phyloP scores from a whole-genome alignment of 2,888 invertebrate genomes.

The Syritta pipiens region DNA sequence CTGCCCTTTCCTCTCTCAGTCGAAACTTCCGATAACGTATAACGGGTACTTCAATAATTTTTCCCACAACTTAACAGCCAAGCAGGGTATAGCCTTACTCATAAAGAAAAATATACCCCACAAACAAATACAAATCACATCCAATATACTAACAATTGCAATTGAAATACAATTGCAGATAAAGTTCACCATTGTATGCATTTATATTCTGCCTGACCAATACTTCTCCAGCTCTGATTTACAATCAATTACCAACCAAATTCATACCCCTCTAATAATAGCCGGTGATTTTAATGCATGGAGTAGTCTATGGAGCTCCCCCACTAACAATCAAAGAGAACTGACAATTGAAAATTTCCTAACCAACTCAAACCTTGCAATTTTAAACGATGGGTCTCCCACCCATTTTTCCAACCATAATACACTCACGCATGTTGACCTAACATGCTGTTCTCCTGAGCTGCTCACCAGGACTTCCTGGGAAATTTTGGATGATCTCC shows the following conservation, averaged over 20 bases:
- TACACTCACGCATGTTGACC: not conserved
- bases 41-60: constrained; percentile 30
- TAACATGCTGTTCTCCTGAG: constrained; percentile 10
- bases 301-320: constrained; percentile 40
- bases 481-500: constrained; percentile 19
- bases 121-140: not conserved
- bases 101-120: constrained; percentile 41
- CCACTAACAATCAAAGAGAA: not conserved
- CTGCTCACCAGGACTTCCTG: not conserved
- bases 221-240: constrained; percentile 4
- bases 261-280: constrained; percentile 5
- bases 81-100: constrained; percentile 44
- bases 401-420: constrained; percentile 12
- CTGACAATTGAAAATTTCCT: constrained; percentile 10
- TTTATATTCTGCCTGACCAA: constrained; percentile 34
- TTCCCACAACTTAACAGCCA: not conserved
- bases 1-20: not conserved
- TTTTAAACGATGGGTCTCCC: not conserved
- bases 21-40: not conserved
- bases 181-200: constrained; percentile 18
- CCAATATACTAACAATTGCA: constrained; percentile 1
- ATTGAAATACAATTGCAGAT: constrained; percentile 15
- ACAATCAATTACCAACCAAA: not conserved
- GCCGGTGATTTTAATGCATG: constrained; percentile 33
- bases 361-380: not conserved